Conservation (phyloP, 2,888 invertebrate species). For the Scelioninae gen. 1 region DNA sequence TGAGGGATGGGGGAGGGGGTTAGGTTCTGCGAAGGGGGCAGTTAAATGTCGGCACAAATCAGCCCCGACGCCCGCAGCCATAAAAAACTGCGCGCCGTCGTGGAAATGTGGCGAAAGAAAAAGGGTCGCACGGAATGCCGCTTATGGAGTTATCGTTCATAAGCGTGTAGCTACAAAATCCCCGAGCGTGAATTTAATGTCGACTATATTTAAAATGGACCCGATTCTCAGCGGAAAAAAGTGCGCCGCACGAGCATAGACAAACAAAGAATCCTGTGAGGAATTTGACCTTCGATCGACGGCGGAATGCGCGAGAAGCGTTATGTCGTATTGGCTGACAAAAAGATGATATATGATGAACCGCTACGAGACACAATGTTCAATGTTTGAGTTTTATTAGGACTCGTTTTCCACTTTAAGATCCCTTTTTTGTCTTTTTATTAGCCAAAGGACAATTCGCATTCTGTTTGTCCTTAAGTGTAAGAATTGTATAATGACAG, state of each 20-base stretch:
- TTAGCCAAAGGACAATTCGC: too few species aligned
- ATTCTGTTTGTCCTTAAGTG: too few species aligned
- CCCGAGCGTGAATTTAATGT: constrained; percentile 35
- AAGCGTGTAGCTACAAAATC: constrained; percentile 42
- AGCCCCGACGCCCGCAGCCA: constrained; percentile 38
- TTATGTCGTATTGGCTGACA: constrained; percentile 39
- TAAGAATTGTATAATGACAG: too few species aligned
- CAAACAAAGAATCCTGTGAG: constrained; percentile 33
- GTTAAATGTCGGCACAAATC: constrained; percentile 64
- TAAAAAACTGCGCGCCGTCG: constrained; percentile 41
- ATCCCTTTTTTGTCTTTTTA: too few species aligned
- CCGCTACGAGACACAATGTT: constrained; percentile 39
- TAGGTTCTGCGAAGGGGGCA: constrained; percentile 54
- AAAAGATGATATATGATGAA: constrained; percentile 47
- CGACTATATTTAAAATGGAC: constrained; percentile 50
- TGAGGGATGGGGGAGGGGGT: not conserved
- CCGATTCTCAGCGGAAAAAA: constrained; percentile 13
- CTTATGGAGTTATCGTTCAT: constrained; percentile 59
- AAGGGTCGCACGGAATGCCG: constrained; percentile 46
- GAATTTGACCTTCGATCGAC: constrained; percentile 56
- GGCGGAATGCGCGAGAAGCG: constrained; percentile 38
- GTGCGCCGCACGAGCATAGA: constrained; percentile 10
- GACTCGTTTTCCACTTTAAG: constrained; percentile 40
- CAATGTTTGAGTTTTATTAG: constrained; percentile 39
- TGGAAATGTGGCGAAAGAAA: constrained; percentile 50